These are phyloP conservation scores for Amiota minor DNA, from an alignment of 2,888 invertebrate species.

Conservation along the genomic window DNA sequence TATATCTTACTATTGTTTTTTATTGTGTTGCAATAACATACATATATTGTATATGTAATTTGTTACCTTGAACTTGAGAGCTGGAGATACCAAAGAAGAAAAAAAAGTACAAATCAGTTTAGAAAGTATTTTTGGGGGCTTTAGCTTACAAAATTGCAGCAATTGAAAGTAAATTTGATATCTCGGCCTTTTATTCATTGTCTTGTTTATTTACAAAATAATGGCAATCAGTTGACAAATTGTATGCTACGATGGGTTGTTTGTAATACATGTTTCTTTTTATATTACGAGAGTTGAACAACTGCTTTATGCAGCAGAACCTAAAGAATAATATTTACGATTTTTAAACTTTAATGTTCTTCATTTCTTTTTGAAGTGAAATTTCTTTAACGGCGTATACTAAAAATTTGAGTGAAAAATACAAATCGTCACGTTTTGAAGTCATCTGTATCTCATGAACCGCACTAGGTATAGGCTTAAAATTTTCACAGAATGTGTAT, in stretches of 20 bases:
- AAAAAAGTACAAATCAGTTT: not conserved
- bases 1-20: not conserved
- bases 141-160: not conserved
- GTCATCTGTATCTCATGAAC: too few species aligned
- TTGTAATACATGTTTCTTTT: not conserved
- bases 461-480: too few species aligned
- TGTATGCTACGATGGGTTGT: constrained; percentile 17
- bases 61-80: constrained; percentile 24
- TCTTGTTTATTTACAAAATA: constrained; percentile 24
- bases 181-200: constrained; percentile 12
- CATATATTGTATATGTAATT: constrained; percentile 27
- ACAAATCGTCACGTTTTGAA: too few species aligned
- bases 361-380: too few species aligned
- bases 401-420: too few species aligned
- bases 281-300: too few species aligned
- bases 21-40: not conserved
- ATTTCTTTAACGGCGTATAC: too few species aligned
- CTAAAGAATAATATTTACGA: too few species aligned
- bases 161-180: constrained; percentile 7
- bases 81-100: not conserved
- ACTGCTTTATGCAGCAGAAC: too few species aligned
- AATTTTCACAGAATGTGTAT: too few species aligned
- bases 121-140: not conserved
- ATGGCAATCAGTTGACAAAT: constrained; percentile 30
- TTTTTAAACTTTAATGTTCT: too few species aligned